Evolutionary conservation across 2,113 vertebrate species (phyloP), one percentile per base, ranked within the genome.

Genomic region (Amblyornis subalaris): DNA sequence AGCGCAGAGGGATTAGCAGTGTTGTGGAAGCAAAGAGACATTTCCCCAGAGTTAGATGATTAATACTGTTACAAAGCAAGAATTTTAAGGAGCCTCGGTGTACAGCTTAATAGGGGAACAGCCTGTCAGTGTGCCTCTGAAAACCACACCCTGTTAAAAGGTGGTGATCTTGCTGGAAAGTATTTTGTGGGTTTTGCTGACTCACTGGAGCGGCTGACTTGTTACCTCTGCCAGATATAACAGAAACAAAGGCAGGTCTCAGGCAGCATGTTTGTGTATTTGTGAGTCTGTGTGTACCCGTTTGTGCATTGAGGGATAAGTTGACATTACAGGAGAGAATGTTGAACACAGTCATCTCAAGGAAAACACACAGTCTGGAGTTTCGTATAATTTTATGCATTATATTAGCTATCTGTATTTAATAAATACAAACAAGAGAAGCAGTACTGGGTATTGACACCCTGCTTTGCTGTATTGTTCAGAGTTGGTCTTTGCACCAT

Each of bases 121-220:
- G 72, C 69, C 75, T 74, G 33, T 72, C 72, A 64, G 71, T 74
- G 75, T 94, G 72, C 57, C 67, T 94, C 65, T 93, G 85, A 77
- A 93, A 93, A 78, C 93, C 88, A 77, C 82, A 83, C 92, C 92
- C 85, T 69, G 57, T 38, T 90, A n/a, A 71, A 85, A 93, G 61
- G 79, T 88, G 69, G 36, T 95, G 95, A 96, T 91, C 57, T 45
- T 86, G 51, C 76, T 92, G 96, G 95, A 95, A 96, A 96, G 69
- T 88, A 95, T 93, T 94, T 84, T 91, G 94, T 95, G 94, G 78
- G 72, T 88, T 95, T 95, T 95, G 93, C 94, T 96, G 94, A 95
- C 72, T 95, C 89, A 91, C 35, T 88, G 67, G 35, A 91, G 67
- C 0, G 2, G 35, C 42, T 94, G 71, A 48, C 44, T 88, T 73